These are phyloP conservation scores for Scaptomyza flava DNA, from an alignment of 2,888 invertebrate species.

Conservation along the genomic window DNA sequence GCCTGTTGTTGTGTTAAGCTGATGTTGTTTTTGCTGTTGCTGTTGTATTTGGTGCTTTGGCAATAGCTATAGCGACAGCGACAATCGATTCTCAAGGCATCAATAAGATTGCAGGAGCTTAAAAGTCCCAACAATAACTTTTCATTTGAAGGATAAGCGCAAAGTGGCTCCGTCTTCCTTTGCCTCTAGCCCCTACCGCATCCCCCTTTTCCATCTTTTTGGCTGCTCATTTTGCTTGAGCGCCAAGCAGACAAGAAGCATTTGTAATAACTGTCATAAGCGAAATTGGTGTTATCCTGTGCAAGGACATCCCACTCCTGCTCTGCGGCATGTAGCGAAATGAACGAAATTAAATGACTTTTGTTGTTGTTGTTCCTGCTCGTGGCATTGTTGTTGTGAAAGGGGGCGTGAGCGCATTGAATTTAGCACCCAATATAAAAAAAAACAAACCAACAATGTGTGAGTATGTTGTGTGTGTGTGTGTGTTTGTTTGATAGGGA, in stretches of 20 bases:
- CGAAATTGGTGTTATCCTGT: constrained; percentile 77
- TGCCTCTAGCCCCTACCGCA: background rate
- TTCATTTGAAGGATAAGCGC: constrained; percentile 70
- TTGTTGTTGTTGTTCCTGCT: constrained; percentile 34
- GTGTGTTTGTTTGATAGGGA: constrained; percentile 43
- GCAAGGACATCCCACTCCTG: constrained; percentile 39
- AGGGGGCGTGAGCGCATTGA: constrained; percentile 50
- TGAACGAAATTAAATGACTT: constrained; percentile 69
- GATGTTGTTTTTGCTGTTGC: constrained; percentile 17
- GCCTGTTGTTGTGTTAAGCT: constrained; percentile 8
- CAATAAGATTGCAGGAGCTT: constrained; percentile 50
- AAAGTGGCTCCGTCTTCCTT: constrained; percentile 46
- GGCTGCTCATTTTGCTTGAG: constrained; percentile 57
- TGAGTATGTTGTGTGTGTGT: constrained; percentile 31
- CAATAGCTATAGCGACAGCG: constrained; percentile 26
- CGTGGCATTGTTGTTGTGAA: constrained; percentile 12
- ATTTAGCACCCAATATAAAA: constrained; percentile 75
- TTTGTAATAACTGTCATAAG: constrained; percentile 80
- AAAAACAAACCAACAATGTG: constrained; percentile 60
- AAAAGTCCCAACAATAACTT: constrained; percentile 64
- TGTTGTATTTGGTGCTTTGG: constrained; percentile 26
- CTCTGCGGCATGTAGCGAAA: constrained; percentile 43
- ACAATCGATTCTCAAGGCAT: constrained; percentile 65
- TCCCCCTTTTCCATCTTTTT: background rate
- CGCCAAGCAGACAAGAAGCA: constrained; percentile 61